phyloP scores from a whole-genome alignment of 1,140 invertebrate genomes.

The Aphidius ervi region DNA sequence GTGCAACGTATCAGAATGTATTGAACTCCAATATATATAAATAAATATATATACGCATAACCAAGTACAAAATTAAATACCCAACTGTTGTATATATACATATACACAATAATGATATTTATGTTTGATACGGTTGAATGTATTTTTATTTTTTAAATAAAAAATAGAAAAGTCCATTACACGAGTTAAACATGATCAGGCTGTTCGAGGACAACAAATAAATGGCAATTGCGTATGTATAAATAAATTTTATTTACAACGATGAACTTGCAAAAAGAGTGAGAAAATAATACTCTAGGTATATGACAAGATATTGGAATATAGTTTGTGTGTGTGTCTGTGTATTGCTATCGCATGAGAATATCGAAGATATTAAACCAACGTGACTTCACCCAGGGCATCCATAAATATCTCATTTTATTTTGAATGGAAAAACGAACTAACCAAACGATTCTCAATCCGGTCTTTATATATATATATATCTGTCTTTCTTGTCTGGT shows the following conservation, averaged over 20 bases:
- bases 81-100: background rate
- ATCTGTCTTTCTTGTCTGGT: conserved; percentile 7
- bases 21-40: no score
- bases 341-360: conserved; percentile 9
- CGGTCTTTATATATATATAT: background rate
- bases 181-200: conserved; percentile 4
- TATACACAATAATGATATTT: background rate
- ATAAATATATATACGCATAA: no score
- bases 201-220: conserved; percentile 5
- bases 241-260: no score
- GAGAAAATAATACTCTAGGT: no score
- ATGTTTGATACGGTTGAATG: background rate
- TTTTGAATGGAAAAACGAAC: conserved; percentile 53
- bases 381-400: conserved; percentile 13
- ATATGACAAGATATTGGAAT: no score
- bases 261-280: no score
- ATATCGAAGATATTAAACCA: no score
- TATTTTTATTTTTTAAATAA: background rate
- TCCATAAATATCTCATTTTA: conserved; percentile 55
- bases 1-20: no score
- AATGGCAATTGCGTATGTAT: conserved; percentile 3
- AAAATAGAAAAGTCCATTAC: background rate
- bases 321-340: background rate
- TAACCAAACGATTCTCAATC: conserved; percentile 32
- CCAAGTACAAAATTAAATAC: background rate